Evolutionary conservation across 2,113 vertebrate genomes (phyloP), one percentile per base, ranked within the genome.

Genomic region (Tringa solitaria): DNA sequence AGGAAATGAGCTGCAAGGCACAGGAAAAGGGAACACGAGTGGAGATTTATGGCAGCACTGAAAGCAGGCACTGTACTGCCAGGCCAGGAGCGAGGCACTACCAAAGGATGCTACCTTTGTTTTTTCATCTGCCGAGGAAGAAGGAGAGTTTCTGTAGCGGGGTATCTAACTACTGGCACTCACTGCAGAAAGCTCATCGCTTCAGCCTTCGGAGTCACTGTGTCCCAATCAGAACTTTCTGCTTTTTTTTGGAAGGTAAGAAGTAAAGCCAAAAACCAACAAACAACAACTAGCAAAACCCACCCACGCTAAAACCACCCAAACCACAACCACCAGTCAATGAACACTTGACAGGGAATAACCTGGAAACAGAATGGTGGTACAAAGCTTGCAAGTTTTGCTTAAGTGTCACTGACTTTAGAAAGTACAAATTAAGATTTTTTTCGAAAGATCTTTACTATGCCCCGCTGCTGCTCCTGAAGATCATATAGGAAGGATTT

Each of bases 1-100:
- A 97, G 96, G 95, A 97, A 97, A 96, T 96, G 96, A 96, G 87
- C 87, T 95, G 94, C 92, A 96, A 95, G 91, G 94, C 95, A 96
- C 91, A 97, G 96, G 96, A 96, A 97, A 96, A 96, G 94, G 83
- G 96, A 96, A 96, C 92, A 86, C 79, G 92, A 95, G 93, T 96
- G 96, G 95, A 96, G 89, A 97, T 96, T 97, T 97, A 97, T 95
- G 89, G 94, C 67, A 39, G 46, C 6, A 8, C 87, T 95, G 91
- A 96, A 97, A 97, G 96, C 91, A 96, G 91, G 50, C 89, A 89
- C 95, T 95, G 92, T 97, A 85, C 96, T 96, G 96, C 84, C 96
- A 83, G 96, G 89, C 56, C 77, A 95, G 74, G 79, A 96, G 84
- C 33, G 37, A 82, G 80, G 61, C 76, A 33, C 90, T 82, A 78